phyloP scores from a whole-genome alignment of 2,113 vertebrate genomes.

The Pelecanoides urinatrix region DNA sequence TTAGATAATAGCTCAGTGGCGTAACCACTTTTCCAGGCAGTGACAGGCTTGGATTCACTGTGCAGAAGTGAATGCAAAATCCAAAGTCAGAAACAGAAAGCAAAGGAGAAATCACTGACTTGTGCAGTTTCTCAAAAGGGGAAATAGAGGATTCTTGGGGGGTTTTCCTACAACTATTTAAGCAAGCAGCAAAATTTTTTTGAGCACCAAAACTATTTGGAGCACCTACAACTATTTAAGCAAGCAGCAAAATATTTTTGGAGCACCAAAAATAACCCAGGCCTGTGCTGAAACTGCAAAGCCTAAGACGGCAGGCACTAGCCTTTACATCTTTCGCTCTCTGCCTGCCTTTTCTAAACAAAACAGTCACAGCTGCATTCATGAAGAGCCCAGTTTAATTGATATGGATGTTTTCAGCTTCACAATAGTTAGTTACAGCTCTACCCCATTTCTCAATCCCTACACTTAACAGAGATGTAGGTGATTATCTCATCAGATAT shows the following conservation, averaged over 20 bases:
- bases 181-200: neutral
- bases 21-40: neutral
- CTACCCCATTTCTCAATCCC: neutral
- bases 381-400: neutral
- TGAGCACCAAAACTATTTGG: neutral
- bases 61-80: neutral
- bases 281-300: neutral
- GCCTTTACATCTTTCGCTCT: neutral
- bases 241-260: neutral
- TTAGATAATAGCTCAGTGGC: neutral
- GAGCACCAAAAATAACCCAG: neutral
- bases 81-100: neutral
- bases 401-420: neutral
- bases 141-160: neutral
- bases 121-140: neutral
- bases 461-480: neutral
- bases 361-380: neutral
- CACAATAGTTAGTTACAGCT: neutral
- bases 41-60: neutral
- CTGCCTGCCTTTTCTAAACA: neutral
- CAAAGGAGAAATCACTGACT: neutral
- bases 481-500: neutral
- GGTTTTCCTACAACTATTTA: neutral
- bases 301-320: neutral
- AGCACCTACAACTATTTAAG: neutral